A percentile compares a stretch with the other conserved stretches of the same genome.
These are phyloP conservation scores for Drosophila virilis DNA, from an alignment of 1,140 invertebrate genomes.

Conservation along the genomic window DNA sequence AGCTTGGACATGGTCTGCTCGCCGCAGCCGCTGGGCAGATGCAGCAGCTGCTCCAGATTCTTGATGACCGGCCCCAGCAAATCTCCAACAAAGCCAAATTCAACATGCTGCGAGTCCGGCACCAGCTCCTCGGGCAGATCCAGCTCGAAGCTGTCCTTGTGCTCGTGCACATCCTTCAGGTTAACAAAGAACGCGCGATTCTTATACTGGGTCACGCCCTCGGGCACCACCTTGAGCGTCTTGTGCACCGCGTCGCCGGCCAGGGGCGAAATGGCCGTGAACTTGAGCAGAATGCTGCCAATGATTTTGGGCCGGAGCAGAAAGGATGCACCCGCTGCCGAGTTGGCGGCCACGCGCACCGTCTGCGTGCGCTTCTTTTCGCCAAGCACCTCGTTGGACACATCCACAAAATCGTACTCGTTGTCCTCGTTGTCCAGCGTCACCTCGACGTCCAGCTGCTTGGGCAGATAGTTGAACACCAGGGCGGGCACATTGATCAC, in stretches of 20 bases:
- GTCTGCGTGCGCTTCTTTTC: constrained; percentile 87
- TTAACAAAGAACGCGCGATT: constrained; percentile 92
- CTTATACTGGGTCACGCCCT: constrained; percentile 91
- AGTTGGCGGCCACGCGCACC: constrained; percentile 88
- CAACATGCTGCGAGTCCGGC: constrained; percentile 88
- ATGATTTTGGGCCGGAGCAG: constrained; percentile 90
- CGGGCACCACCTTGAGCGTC: constrained; percentile 90
- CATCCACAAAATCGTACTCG: constrained; percentile 91
- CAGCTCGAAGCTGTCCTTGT: constrained; percentile 87
- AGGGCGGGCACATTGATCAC: constrained; percentile 77
- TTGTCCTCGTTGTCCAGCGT: constrained; percentile 92
- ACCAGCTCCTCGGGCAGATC: constrained; percentile 90
- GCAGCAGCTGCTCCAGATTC: constrained; percentile 90
- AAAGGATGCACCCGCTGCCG: constrained; percentile 90
- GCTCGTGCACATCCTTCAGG: constrained; percentile 86
- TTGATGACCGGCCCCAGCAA: constrained; percentile 90
- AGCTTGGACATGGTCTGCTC: constrained; percentile 98
- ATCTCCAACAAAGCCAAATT: constrained; percentile 91
- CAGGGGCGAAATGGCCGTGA: constrained; percentile 88
- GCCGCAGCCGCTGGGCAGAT: constrained; percentile 95
- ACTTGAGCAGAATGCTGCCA: constrained; percentile 90
- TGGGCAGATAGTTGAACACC: constrained; percentile 84
- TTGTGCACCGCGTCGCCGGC: constrained; percentile 91
- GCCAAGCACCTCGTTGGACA: constrained; percentile 85
- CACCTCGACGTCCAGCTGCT: constrained; percentile 91